A percentile compares a stretch with the other conserved stretches of the same genome.
Evolutionary conservation across 1,140 invertebrate genomes (phyloP).

Genomic region (Eciton burchellii): DNA sequence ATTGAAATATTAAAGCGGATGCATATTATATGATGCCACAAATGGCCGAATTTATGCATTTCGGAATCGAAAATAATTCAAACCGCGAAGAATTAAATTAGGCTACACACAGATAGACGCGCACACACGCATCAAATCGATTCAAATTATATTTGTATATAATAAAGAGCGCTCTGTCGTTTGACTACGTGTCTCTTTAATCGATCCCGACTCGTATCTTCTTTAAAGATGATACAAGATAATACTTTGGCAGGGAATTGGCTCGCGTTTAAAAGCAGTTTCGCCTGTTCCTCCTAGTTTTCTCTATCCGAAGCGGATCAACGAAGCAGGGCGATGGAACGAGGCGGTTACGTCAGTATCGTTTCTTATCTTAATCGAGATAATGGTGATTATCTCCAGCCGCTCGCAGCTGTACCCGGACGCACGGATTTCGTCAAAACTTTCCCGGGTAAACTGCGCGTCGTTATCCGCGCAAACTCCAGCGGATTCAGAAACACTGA

Average conservation of each 20-base stretch:
- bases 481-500: neutral
- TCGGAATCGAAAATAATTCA: no score
- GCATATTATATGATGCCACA: no score
- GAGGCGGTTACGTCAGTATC: constrained; percentile 31
- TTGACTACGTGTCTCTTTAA: neutral
- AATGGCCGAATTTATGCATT: no score
- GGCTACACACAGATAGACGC: neutral
- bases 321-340: constrained; percentile 3
- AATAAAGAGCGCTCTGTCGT: neutral
- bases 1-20: no score
- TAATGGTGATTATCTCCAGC: constrained; percentile 49
- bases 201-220: neutral
- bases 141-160: neutral
- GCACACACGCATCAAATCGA: no score
- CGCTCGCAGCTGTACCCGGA: neutral
- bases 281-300: neutral
- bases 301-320: constrained; percentile 8
- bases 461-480: neutral
- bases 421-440: constrained; percentile 21
- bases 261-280: constrained; percentile 65
- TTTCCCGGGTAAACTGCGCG: constrained; percentile 13
- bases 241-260: neutral
- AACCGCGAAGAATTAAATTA: constrained; percentile 1
- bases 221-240: neutral
- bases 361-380: constrained; percentile 70